Percentiles rank a stretch among this genome's conserved stretches.
These are phyloP conservation scores for Pseudochaenichthys georgianus DNA, from an alignment of 2,797 vertebrate genomes.

Conservation along the genomic window DNA sequence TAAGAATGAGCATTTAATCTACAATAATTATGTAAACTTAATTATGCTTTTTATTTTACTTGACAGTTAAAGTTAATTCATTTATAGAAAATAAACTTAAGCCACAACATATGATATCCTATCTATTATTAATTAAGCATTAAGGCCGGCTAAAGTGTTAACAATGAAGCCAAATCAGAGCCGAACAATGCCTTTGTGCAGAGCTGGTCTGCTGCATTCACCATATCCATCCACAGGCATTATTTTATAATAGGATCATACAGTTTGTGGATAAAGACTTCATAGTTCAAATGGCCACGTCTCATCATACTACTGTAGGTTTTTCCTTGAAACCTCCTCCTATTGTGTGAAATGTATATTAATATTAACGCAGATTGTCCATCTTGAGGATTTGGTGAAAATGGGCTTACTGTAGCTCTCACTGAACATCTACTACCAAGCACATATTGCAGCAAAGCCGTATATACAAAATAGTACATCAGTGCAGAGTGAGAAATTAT, in stretches of 20 bases:
- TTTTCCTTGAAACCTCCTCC: constrained; percentile 6
- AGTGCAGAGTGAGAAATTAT: background rate
- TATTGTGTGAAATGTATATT: constrained; percentile 35
- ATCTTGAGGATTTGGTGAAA: constrained; percentile 20
- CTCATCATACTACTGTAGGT: constrained; percentile 30
- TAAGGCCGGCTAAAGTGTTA: constrained; percentile 31
- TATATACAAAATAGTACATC: background rate
- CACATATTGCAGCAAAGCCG: background rate
- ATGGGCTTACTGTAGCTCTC: constrained; percentile 9
- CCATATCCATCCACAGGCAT: constrained; percentile 42
- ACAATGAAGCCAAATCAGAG: constrained; percentile 59
- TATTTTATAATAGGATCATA: constrained; percentile 71
- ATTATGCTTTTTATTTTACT: constrained; percentile 17
- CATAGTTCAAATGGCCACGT: constrained; percentile 65
- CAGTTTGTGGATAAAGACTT: constrained; percentile 62
- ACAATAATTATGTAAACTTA: constrained; percentile 20
- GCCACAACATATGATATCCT: constrained; percentile 23
- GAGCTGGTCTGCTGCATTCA: constrained; percentile 39
- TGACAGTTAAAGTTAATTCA: background rate
- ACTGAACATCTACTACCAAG: background rate
- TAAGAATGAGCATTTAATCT: constrained; percentile 26
- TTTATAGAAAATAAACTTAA: constrained; percentile 44
- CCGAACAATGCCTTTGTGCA: constrained; percentile 47
- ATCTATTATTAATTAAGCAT: constrained; percentile 42
- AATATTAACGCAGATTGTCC: constrained; percentile 40